Conservation (phyloP, 1,140 invertebrate species). For the Camponotus vicinus region DNA sequence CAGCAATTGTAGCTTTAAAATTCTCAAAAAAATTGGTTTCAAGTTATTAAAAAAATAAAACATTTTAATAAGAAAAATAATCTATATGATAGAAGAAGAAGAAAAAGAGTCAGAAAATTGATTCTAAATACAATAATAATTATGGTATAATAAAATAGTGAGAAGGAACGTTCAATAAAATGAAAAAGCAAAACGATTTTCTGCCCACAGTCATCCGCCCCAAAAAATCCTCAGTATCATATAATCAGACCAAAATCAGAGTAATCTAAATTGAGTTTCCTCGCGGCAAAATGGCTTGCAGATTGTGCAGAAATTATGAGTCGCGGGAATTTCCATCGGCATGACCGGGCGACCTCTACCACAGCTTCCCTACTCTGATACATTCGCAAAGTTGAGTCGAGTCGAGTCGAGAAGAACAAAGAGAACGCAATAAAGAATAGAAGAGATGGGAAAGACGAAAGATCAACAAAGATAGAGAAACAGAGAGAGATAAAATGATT, state of each 20-base stretch:
- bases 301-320: constrained; percentile 76
- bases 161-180: neutral
- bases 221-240: constrained; percentile 61
- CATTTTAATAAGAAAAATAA: too few species aligned
- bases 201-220: neutral
- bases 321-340: constrained; percentile 76
- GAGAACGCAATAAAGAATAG: neutral
- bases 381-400: constrained; percentile 4
- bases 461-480: neutral
- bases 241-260: constrained; percentile 71
- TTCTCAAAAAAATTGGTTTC: too few species aligned
- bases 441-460: constrained; percentile 3
- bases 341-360: constrained; percentile 66
- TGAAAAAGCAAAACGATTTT: constrained; percentile 16
- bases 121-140: too few species aligned
- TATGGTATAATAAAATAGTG: too few species aligned
- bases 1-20: neutral
- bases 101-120: too few species aligned
- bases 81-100: too few species aligned
- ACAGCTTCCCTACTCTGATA: constrained; percentile 15
- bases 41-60: too few species aligned
- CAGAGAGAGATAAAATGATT: neutral
- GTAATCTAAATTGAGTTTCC: constrained; percentile 79
- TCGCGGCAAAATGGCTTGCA: constrained; percentile 63
- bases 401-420: neutral